Evolutionary conservation across 2,888 invertebrate species (phyloP), one percentile per base, ranked within the genome.

Genomic region (Dynastes tityus): DNA sequence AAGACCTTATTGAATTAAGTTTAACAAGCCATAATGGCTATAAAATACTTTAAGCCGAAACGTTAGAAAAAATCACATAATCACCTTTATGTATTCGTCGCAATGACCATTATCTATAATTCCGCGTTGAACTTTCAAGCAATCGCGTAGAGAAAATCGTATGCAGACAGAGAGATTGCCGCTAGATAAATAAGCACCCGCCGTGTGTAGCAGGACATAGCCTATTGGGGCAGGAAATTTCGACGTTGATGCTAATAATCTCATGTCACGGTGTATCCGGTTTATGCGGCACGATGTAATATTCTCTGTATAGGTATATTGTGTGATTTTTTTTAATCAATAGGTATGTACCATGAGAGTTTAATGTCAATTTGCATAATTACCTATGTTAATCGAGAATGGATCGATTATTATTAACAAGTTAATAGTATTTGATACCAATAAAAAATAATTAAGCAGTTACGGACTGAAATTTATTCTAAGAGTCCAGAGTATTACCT

Each of bases 181-280:
- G 73, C 73, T 61, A 27, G 67, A 67, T 58, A 80, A 81, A 81
- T 80, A 80, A 82, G 73, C 80, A 77, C 81, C 81, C 80, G 80
- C 80, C 80, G 82, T 78, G 82, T 79, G 80, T 80, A 85, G 87
- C 88, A 88, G 88, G 88, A 88, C 88, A 87, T 87, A 84, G 86
- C 86, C 86, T 84, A 85, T 87, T 88, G 86, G 80, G 82, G 86
- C 88, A 88, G 88, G 88, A 88, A 88, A 87, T 87, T 87, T 87
- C 85, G 86, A 86, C 85, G 86, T 86, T 83, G 84, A 85, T 85
- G 85, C 84, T 87, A 87, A 87, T 87, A 85, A 87, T 86, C 85
- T 85, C 86, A 86, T 86, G 86, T 86, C 85, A 86, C 82, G 82
- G 83, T 85, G 83, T 87, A 87, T 88, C 88, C 88, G 87, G 86